Evolutionary conservation across 2,888 invertebrate genomes (phyloP), one percentile per base, ranked within the genome.

Genomic region (Anaspis maculata): DNA sequence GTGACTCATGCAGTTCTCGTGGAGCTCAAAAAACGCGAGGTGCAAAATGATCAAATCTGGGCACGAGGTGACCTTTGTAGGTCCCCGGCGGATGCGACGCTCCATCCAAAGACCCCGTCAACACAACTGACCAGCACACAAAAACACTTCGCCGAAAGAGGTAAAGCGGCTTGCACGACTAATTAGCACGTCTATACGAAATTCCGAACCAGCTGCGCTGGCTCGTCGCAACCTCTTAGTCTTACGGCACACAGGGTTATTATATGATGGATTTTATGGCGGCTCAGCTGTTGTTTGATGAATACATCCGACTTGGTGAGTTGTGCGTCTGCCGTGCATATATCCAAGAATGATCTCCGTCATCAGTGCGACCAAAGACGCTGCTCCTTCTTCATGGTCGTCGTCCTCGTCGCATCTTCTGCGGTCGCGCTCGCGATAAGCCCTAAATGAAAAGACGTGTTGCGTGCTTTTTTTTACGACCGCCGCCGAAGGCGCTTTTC

Each of bases 101-200:
- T 47, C 45, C 49, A 48, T 43, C 42, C 42, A 46, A 51, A n/a
- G n/a, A n/a, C n/a, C n/a, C n/a, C n/a, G n/a, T n/a, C n/a, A n/a
- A n/a, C n/a, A n/a, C n/a, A n/a, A n/a, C n/a, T n/a, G n/a, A n/a
- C n/a, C n/a, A n/a, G 44, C 43, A 45, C 44, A 49, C 45, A 50
- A 48, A 50, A 49, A 42, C 45, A 41, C 41, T 53, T 53, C 46
- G 54, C 57, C 58, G 57, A 59, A 59, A 58, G 54, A 49, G 52
- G 39, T 44, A 40, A 42, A 52, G 47, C 46, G 51, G 60, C 53
- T 60, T 60, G 49, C 53, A 42, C 30, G 49, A 52, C 46, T 53
- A 63, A 65, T 65, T 65, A 65, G 54, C 64, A 64, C 63, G 38
- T 59, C 50, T 50, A 54, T 60, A 60, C 56, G 59, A 63, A 64